These are phyloP conservation scores for Leptinotarsa defecta DNA, from an alignment of 1,140 invertebrate species.

Conservation along the genomic window DNA sequence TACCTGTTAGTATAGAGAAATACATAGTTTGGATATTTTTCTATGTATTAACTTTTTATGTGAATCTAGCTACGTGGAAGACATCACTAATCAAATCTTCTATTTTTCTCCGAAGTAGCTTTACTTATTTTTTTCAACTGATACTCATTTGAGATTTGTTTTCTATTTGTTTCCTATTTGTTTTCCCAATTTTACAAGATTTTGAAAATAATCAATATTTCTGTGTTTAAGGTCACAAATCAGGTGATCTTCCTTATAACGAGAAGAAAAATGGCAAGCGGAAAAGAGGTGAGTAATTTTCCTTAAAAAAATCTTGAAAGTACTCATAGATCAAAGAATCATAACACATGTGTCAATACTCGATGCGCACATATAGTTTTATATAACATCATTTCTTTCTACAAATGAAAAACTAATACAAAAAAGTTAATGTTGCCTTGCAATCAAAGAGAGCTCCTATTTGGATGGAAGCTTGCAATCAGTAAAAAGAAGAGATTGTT, in stretches of 20 bases:
- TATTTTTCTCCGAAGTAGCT: background rate
- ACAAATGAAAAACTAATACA: no score
- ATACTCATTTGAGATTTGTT: background rate
- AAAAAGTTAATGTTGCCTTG: no score
- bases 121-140: background rate
- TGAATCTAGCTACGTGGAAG: slow-evolving; percentile 27
- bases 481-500: no score
- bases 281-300: slow-evolving; percentile 16
- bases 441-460: no score
- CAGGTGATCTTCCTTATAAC: slow-evolving; percentile 17
- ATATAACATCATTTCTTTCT: no score
- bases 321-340: no score
- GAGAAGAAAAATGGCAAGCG: slow-evolving; percentile 22
- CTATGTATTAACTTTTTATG: slow-evolving; percentile 13
- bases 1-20: background rate
- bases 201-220: slow-evolving; percentile 2
- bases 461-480: no score
- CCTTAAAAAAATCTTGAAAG: no score
- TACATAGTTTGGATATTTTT: background rate
- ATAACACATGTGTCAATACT: background rate
- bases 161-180: background rate
- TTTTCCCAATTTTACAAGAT: background rate
- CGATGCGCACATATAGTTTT: no score
- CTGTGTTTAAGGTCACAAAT: slow-evolving; percentile 20
- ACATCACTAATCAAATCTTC: slow-evolving; percentile 14